These are phyloP conservation scores for Scortum barcoo DNA, from an alignment of 2,113 vertebrate genomes.

Conservation along the genomic window DNA sequence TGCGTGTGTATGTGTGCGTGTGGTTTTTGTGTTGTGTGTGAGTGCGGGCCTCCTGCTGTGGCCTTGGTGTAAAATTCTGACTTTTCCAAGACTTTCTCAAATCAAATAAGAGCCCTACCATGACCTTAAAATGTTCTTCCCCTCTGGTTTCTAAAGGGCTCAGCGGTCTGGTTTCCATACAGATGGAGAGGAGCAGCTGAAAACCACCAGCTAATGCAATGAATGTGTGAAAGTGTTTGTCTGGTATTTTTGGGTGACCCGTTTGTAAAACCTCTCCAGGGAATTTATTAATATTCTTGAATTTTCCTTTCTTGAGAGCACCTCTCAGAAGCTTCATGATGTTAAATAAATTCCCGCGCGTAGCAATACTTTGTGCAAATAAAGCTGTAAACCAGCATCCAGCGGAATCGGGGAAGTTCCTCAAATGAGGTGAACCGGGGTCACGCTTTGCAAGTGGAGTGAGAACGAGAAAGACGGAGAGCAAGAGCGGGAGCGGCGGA, in stretches of 20 bases:
- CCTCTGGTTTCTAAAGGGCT: constrained; percentile 37
- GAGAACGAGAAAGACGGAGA: constrained; percentile 31
- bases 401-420: neutral
- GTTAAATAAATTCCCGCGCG: neutral
- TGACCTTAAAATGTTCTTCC: constrained; percentile 53
- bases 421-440: constrained; percentile 45
- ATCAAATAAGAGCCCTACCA: constrained; percentile 41
- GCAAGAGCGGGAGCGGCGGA: constrained; percentile 49
- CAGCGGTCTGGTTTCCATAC: constrained; percentile 31
- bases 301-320: neutral
- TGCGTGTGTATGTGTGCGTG: constrained; percentile 2
- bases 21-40: constrained; percentile 14
- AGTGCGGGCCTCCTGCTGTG: constrained; percentile 27
- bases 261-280: neutral
- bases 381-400: neutral
- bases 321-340: neutral
- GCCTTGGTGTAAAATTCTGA: constrained; percentile 40
- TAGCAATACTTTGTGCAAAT: neutral
- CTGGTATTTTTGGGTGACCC: constrained; percentile 25
- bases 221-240: constrained; percentile 51
- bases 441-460: constrained; percentile 19
- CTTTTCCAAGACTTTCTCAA: constrained; percentile 53
- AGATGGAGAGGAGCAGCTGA: constrained; percentile 32
- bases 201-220: constrained; percentile 49
- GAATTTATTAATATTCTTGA: neutral